Percentiles rank a stretch among this genome's conserved stretches.
These are phyloP conservation scores for Eptesicus fuscus DNA, from an alignment of 2,113 vertebrate species.

Conservation along the genomic window DNA sequence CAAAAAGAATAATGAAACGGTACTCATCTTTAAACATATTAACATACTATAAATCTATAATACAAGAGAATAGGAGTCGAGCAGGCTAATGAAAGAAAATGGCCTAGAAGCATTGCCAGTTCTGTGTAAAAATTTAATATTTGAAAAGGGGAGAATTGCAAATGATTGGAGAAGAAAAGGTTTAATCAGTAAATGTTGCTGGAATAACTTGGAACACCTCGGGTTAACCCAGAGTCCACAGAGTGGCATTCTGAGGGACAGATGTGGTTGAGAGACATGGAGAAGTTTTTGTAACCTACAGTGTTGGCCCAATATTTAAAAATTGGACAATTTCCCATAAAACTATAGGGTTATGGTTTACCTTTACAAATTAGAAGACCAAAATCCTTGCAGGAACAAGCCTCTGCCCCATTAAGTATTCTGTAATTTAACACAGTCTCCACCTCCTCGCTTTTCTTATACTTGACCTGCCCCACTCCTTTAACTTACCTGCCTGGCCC, in stretches of 20 bases:
- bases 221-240: neutral
- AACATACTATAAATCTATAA: slow-evolving; percentile 16
- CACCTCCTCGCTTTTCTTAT: neutral
- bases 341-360: slow-evolving; percentile 11
- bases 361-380: neutral
- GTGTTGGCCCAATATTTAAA: neutral
- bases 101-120: neutral
- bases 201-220: neutral
- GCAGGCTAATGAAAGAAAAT: neutral
- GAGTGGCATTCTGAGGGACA: neutral
- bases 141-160: neutral
- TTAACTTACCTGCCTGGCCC: neutral
- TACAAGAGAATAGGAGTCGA: neutral
- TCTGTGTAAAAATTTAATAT: neutral
- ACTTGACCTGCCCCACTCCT: neutral
- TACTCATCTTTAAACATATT: neutral
- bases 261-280: neutral
- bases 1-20: neutral
- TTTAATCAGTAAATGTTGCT: neutral
- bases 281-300: neutral
- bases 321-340: neutral
- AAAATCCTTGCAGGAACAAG: neutral
- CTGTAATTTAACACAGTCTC: neutral
- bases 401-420: neutral
- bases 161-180: neutral